Conservation (phyloP, 30 jellyfish, hydroid and myxozoan species). For the Aurelia aurita complex sp. Pacific region DNA sequence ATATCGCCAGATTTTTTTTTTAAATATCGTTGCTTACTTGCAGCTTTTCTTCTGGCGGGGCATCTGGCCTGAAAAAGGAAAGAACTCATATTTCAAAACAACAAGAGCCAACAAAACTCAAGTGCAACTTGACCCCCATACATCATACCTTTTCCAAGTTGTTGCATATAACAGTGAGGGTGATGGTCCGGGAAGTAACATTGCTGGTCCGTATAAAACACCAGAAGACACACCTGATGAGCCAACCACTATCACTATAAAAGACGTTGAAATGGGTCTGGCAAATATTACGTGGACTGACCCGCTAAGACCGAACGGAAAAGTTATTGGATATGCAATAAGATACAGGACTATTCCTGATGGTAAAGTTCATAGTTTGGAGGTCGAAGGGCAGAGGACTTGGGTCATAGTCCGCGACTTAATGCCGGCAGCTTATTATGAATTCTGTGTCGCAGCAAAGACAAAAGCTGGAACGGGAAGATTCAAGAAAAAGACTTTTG, state of each 20-base stretch:
- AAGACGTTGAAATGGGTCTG: slow-evolving; percentile 74
- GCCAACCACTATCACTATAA: slow-evolving; percentile 60
- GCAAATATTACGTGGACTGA: slow-evolving; percentile 80
- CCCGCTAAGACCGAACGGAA: slow-evolving; percentile 75
- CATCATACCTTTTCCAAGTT: slow-evolving; percentile 84
- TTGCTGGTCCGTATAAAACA: slow-evolving; percentile 85
- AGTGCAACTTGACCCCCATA: slow-evolving; percentile 65
- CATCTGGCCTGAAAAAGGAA: slow-evolving; percentile 26
- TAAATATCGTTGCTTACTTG: background rate
- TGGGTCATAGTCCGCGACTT: slow-evolving; percentile 53
- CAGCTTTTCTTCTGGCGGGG: slow-evolving; percentile 85
- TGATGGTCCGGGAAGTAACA: slow-evolving; percentile 93
- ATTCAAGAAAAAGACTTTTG: slow-evolving; percentile 53
- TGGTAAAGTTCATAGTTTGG: slow-evolving; percentile 6
- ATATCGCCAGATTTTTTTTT: too few species aligned
- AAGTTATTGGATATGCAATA: slow-evolving; percentile 43
- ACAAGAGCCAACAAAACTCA: slow-evolving; percentile 65
- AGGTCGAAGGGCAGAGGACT: slow-evolving; percentile 13
- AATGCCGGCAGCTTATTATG: slow-evolving; percentile 57
- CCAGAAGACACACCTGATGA: slow-evolving; percentile 83
- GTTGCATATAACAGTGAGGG: slow-evolving; percentile 91
- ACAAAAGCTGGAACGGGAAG: slow-evolving; percentile 87
- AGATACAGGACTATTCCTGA: slow-evolving; percentile 53
- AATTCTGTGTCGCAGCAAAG: slow-evolving; percentile 78
- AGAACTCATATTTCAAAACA: slow-evolving; percentile 47